Evolutionary conservation across 2,113 vertebrate genomes (phyloP).

Genomic region (Hippocampus abdominalis): DNA sequence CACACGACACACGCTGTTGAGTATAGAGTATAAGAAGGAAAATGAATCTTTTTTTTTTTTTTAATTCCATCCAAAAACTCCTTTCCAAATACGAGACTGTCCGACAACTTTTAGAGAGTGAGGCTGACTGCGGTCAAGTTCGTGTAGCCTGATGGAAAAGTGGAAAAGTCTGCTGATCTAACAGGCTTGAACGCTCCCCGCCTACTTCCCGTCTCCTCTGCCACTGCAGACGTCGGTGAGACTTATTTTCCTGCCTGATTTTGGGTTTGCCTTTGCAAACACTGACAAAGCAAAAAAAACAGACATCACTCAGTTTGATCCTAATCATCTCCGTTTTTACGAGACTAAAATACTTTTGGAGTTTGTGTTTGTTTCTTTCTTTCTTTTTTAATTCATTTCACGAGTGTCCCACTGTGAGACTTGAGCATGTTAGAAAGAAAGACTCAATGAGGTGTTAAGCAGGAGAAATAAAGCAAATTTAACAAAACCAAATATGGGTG

Average conservation of each 20-base stretch:
- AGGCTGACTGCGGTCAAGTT: constrained; percentile 39
- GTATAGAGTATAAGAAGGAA: neutral
- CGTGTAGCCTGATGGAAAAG: constrained; percentile 58
- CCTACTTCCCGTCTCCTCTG: constrained; percentile 52
- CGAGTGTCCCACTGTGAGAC: constrained; percentile 38
- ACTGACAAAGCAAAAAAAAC: constrained; percentile 45
- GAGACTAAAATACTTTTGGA: constrained; percentile 10
- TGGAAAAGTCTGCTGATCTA: constrained; percentile 70
- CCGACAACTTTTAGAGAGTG: constrained; percentile 14
- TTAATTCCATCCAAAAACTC: constrained; percentile 15
- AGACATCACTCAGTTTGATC: constrained; percentile 26
- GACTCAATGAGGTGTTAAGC: constrained; percentile 53
- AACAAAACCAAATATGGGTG: constrained; percentile 40
- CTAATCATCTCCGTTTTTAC: constrained; percentile 31
- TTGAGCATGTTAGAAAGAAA: constrained; percentile 37
- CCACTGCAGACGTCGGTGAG: constrained; percentile 39
- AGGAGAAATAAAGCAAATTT: constrained; percentile 44
- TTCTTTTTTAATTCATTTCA: constrained; percentile 33
- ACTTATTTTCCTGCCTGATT: constrained; percentile 40
- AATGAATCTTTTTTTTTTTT: neutral
- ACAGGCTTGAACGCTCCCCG: constrained; percentile 55
- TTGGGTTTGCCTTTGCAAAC: constrained; percentile 41
- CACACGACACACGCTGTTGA: neutral
- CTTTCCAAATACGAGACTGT: constrained; percentile 10
- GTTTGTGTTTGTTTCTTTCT: constrained; percentile 21